Evolutionary conservation across 1,140 invertebrate genomes (phyloP).

Genomic region (Drosophila murphyi): DNA sequence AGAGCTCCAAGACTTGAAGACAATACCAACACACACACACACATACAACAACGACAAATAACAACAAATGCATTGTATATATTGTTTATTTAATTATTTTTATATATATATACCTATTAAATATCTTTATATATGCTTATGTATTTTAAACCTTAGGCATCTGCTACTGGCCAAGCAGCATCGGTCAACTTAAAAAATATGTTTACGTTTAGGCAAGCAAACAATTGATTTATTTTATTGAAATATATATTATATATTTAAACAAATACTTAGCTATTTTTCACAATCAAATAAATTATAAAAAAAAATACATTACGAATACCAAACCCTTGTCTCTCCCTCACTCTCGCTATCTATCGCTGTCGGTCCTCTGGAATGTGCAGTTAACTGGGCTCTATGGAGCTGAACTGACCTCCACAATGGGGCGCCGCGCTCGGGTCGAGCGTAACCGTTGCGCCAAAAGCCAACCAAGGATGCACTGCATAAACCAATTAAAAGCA

Average conservation of each 20-base stretch:
- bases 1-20: slow-evolving; percentile 79
- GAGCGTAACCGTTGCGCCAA: slow-evolving; percentile 83
- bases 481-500: slow-evolving; percentile 81
- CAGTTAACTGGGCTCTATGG: slow-evolving; percentile 46
- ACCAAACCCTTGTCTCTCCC: slow-evolving; percentile 16
- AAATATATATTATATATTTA: slow-evolving; percentile 62
- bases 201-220: slow-evolving; percentile 54
- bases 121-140: slow-evolving; percentile 31
- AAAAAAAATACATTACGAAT: slow-evolving; percentile 62
- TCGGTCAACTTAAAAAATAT: slow-evolving; percentile 60
- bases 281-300: slow-evolving; percentile 79
- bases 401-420: slow-evolving; percentile 61
- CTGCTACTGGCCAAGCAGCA: slow-evolving; percentile 37
- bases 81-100: slow-evolving; percentile 78
- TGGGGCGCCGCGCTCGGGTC: slow-evolving; percentile 59
- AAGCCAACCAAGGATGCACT: slow-evolving; percentile 80
- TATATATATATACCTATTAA: slow-evolving; percentile 22
- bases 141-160: slow-evolving; percentile 31
- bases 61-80: slow-evolving; percentile 62
- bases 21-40: slow-evolving; percentile 39
- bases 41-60: slow-evolving; percentile 34
- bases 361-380: background rate
- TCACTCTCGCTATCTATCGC: background rate
- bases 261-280: slow-evolving; percentile 74
- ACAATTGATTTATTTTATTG: slow-evolving; percentile 69